Percentiles rank a stretch among this genome's conserved stretches.
These are phyloP conservation scores for Enteromius radiatus DNA, from an alignment of 2,797 vertebrate genomes.

Conservation along the genomic window DNA sequence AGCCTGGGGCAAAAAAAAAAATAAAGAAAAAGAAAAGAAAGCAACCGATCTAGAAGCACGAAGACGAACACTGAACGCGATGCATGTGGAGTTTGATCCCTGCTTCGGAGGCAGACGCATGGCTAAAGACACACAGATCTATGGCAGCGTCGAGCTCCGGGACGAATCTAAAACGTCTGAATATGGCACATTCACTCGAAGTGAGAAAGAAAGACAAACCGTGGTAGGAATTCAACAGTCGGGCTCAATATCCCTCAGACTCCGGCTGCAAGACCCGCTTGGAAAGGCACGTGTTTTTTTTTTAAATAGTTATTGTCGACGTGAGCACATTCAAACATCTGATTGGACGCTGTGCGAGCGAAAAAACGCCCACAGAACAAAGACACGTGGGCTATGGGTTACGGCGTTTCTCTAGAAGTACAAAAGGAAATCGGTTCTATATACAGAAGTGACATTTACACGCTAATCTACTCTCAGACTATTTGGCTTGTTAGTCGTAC, in stretches of 20 bases:
- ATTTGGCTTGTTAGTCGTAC: slow-evolving; percentile 67
- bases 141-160: slow-evolving; percentile 71
- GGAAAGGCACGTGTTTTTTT: slow-evolving; percentile 73
- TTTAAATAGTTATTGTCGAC: slow-evolving; percentile 60
- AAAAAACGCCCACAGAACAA: background rate
- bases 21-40: slow-evolving; percentile 24
- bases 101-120: slow-evolving; percentile 54
- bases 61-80: slow-evolving; percentile 67
- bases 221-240: slow-evolving; percentile 21
- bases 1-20: background rate
- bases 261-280: slow-evolving; percentile 57
- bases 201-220: slow-evolving; percentile 6
- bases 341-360: slow-evolving; percentile 48
- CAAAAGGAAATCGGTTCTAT: slow-evolving; percentile 56
- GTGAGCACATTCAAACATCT: slow-evolving; percentile 75
- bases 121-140: slow-evolving; percentile 2
- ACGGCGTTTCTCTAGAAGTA: slow-evolving; percentile 56
- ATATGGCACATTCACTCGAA: slow-evolving; percentile 69
- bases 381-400: slow-evolving; percentile 54
- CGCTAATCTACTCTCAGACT: slow-evolving; percentile 61
- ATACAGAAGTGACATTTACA: slow-evolving; percentile 58
- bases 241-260: slow-evolving; percentile 8
- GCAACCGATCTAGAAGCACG: slow-evolving; percentile 54
- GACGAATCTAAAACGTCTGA: slow-evolving; percentile 56
- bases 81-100: slow-evolving; percentile 68